These are phyloP conservation scores for Metaphire vulgaris DNA, from an alignment of 1,140 invertebrate genomes.

Conservation along the genomic window DNA sequence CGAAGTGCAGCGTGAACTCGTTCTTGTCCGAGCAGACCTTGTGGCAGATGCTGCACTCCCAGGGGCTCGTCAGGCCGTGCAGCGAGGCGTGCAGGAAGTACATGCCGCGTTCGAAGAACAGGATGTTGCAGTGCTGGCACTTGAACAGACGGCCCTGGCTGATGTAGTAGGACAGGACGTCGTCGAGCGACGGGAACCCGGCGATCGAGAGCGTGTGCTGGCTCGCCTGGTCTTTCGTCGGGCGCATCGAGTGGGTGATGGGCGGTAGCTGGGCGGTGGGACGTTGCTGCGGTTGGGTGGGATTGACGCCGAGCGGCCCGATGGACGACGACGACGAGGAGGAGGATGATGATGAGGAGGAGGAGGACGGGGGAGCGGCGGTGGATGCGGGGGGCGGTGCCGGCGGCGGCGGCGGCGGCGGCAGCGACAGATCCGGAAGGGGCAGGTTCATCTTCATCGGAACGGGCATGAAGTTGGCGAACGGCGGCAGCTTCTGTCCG, in stretches of 20 bases:
- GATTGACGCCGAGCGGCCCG: no score
- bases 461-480: conserved; percentile 13
- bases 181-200: conserved; percentile 36
- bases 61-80: conserved; percentile 38
- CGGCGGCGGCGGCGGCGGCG: background rate
- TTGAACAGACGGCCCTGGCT: conserved; percentile 39
- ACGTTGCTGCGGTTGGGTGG: conserved; percentile 1
- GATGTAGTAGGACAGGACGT: conserved; percentile 40
- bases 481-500: conserved; percentile 7
- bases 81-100: conserved; percentile 43
- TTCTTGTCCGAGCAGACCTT: conserved; percentile 41
- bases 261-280: conserved; percentile 29
- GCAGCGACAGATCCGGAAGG: background rate
- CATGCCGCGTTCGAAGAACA: conserved; percentile 42
- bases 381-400: conserved; percentile 4
- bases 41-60: conserved; percentile 44
- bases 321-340: background rate
- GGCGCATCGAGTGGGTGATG: conserved; percentile 20
- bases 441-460: conserved; percentile 6
- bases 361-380: background rate
- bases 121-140: conserved; percentile 41
- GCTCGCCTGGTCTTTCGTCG: conserved; percentile 26
- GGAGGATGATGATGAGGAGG: background rate
- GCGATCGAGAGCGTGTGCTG: conserved; percentile 25
- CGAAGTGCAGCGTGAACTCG: conserved; percentile 44